Evolutionary conservation across 1,140 invertebrate genomes (phyloP), one percentile per base, ranked within the genome.

Genomic region (Sycobia sp.): DNA sequence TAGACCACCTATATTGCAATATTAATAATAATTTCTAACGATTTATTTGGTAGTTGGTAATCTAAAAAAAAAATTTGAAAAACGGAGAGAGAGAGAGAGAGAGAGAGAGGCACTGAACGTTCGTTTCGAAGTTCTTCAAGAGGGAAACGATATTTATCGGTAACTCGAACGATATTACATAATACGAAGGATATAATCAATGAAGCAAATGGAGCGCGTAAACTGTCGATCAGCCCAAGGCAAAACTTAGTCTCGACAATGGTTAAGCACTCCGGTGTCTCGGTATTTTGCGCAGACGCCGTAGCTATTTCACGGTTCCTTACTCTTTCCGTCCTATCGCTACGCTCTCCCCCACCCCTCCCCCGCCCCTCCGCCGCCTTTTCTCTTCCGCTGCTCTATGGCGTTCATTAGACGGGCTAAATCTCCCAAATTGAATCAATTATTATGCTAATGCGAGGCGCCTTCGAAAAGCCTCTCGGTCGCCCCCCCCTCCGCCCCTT

Each of bases 371-470:
- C 29, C 29, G 29, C 29, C 29, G n/a, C n/a, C n/a, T n/a, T n/a
- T n/a, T n/a, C n/a, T n/a, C n/a, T n/a, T n/a, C n/a, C n/a, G n/a
- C n/a, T n/a, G n/a, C 62, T 69, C 71, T 62, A 65, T 67, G 54
- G 69, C 66, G 64, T 75, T 75, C 70, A 70, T 75, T 75, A 73
- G 70, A 62, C 67, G 65, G 62, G 69, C 72, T 71, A 72, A 71
- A 71, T 71, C 69, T 68, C 65, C 68, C 66, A 71, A 75, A 75
- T 75, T 73, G 69, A 73, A 75, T 75, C 71, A 73, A 75, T 75
- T 75, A 73, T 73, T 69, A 75, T 75, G 69, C 67, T 72, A 71
- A 72, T 68, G 67, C 67, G 67, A 43, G 68, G 47, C 72, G 68
- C 72, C 69, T 69, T 71, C 65, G 67, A 69, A 66, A 70, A 69